These are phyloP conservation scores for Aphodius sticticus DNA, from an alignment of 2,888 invertebrate species.

Conservation along the genomic window DNA sequence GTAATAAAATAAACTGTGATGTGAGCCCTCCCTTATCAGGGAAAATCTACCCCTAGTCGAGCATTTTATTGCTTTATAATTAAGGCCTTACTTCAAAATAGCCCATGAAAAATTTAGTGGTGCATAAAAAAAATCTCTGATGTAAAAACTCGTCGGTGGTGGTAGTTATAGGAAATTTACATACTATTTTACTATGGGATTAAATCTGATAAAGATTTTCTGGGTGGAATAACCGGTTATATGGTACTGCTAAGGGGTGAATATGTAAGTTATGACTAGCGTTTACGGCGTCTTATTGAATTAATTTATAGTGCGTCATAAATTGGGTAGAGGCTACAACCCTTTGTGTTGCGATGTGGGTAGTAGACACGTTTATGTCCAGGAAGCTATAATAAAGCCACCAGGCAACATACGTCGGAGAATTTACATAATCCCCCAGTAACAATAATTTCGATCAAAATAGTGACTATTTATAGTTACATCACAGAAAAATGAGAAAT, in stretches of 20 bases:
- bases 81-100: neutral
- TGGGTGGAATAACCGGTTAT: constrained; percentile 13
- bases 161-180: constrained; percentile 21
- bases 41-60: neutral
- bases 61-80: constrained; percentile 11
- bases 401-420: neutral
- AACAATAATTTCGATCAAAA: neutral
- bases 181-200: constrained; percentile 21
- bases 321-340: neutral
- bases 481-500: no score
- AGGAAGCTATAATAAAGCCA: neutral
- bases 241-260: neutral
- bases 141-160: neutral
- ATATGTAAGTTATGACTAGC: constrained; percentile 7
- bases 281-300: neutral
- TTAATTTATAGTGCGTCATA: neutral
- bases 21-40: constrained; percentile 5
- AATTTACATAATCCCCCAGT: neutral
- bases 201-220: constrained; percentile 11
- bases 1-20: constrained; percentile 19
- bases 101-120: constrained; percentile 7
- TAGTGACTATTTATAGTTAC: neutral
- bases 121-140: constrained; percentile 11
- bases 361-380: neutral
- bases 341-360: neutral